A percentile compares a stretch with the other conserved stretches of the same genome.
Conservation (phyloP, 30 jellyfish, hydroid and myxozoan species). For the Cassiopea andromeda region DNA sequence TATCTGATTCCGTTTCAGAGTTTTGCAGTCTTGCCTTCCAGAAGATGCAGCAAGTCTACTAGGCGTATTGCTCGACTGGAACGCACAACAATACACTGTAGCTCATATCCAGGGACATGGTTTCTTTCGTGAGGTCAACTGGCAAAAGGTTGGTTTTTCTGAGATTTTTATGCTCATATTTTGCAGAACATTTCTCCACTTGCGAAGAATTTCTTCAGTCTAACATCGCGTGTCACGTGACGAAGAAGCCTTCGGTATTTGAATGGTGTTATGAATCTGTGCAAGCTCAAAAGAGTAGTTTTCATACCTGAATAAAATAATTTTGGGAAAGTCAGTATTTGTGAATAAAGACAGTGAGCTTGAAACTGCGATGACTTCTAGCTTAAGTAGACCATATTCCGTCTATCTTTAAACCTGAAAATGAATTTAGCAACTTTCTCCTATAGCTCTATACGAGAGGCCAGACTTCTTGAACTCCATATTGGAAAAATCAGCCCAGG, state of each 20-base stretch:
- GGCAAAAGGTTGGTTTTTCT: conserved; percentile 53
- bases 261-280: too few relatives aligned
- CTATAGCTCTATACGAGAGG: too few relatives aligned
- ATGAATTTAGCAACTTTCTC: too few relatives aligned
- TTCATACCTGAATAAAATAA: too few relatives aligned
- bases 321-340: too few relatives aligned
- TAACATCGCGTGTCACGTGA: neutral
- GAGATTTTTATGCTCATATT: neutral
- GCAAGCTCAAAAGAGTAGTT: too few relatives aligned
- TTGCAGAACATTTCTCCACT: neutral
- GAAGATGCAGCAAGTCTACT: conserved; percentile 38
- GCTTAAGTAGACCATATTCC: too few relatives aligned
- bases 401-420: too few relatives aligned
- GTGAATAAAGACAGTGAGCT: too few relatives aligned
- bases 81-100: conserved; percentile 19
- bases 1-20: neutral
- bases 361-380: too few relatives aligned
- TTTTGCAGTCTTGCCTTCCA: conserved; percentile 21
- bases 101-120: conserved; percentile 41
- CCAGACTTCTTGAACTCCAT: too few relatives aligned
- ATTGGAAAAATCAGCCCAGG: too few relatives aligned
- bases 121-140: conserved; percentile 46
- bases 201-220: neutral
- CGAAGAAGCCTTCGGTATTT: neutral
- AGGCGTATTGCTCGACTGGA: conserved; percentile 33